phyloP scores from a whole-genome alignment of 2,888 invertebrate genomes.

The Autographa pulchrina region DNA sequence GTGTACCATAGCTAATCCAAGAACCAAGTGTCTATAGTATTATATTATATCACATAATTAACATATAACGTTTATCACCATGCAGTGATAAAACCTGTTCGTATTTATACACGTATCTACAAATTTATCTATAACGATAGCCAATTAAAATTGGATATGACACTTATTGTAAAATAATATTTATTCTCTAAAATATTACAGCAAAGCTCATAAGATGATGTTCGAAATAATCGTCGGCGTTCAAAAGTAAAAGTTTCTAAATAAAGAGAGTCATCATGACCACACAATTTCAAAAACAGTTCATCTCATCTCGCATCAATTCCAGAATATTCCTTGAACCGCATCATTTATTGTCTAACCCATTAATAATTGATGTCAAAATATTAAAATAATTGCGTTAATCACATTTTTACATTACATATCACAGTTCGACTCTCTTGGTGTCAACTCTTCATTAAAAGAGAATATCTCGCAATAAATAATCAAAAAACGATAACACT shows the following conservation, averaged over 20 bases:
- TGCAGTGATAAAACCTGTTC: slow-evolving; percentile 41
- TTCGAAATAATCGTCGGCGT: slow-evolving; percentile 12
- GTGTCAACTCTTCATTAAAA: slow-evolving; percentile 33
- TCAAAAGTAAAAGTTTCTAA: slow-evolving; percentile 20
- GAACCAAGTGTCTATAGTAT: slow-evolving; percentile 46
- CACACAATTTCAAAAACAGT: slow-evolving; percentile 25
- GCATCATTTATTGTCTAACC: slow-evolving; percentile 66
- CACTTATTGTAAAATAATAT: slow-evolving; percentile 45
- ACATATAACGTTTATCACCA: slow-evolving; percentile 49
- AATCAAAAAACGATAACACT: slow-evolving; percentile 47
- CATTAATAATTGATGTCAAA: slow-evolving; percentile 62
- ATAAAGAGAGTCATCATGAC: slow-evolving; percentile 51
- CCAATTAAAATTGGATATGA: slow-evolving; percentile 63
- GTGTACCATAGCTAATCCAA: slow-evolving; percentile 28
- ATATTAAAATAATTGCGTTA: slow-evolving; percentile 71
- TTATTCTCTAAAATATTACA: neutral
- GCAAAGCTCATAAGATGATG: slow-evolving; percentile 15
- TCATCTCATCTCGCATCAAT: slow-evolving; percentile 18
- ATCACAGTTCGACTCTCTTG: slow-evolving; percentile 59
- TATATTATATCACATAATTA: slow-evolving; percentile 65
- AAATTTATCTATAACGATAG: slow-evolving; percentile 59
- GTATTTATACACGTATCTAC: slow-evolving; percentile 55
- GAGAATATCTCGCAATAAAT: slow-evolving; percentile 43
- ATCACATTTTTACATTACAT: slow-evolving; percentile 76
- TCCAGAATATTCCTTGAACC: slow-evolving; percentile 5